Evolutionary conservation across 1,140 invertebrate species (phyloP).

Genomic region (Araneus ventricosus): DNA sequence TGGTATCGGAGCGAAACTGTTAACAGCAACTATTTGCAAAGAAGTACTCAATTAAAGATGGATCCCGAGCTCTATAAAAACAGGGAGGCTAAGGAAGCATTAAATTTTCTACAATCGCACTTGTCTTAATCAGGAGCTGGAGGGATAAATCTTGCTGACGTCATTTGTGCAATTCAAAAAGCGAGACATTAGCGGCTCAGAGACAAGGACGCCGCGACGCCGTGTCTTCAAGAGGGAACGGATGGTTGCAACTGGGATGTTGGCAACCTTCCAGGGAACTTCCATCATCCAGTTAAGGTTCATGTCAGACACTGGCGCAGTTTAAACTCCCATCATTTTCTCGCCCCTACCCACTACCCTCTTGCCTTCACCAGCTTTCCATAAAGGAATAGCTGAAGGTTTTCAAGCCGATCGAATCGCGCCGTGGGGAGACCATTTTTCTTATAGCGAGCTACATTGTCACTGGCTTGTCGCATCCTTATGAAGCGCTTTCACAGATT

Average conservation of each 20-base stretch:
- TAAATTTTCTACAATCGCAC: conserved; percentile 39
- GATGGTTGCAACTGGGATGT: conserved; percentile 62
- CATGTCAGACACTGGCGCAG: conserved; percentile 75
- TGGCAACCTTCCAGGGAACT: conserved; percentile 72
- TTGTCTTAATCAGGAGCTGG: conserved; percentile 63
- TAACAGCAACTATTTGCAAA: neutral
- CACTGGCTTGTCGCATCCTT: conserved; percentile 74
- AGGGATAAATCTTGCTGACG: conserved; percentile 68
- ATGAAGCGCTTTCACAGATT: conserved; percentile 73
- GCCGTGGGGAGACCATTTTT: conserved; percentile 69
- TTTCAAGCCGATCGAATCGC: conserved; percentile 73
- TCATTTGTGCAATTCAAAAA: conserved; percentile 70
- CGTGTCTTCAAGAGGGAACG: conserved; percentile 64
- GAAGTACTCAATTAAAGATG: neutral
- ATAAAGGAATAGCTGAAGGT: conserved; percentile 73
- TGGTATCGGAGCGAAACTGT: neutral
- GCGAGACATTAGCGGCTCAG: conserved; percentile 73
- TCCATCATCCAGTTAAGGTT: conserved; percentile 75
- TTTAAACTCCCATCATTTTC: conserved; percentile 76
- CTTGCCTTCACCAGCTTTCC: conserved; percentile 60
- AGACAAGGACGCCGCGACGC: conserved; percentile 71
- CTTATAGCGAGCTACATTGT: conserved; percentile 71
- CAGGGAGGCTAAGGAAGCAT: neutral
- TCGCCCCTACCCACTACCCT: conserved; percentile 22
- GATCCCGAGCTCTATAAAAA: neutral